Evolutionary conservation across 2,797 vertebrate genomes (phyloP), one percentile per base, ranked within the genome.

Genomic region (Odontamblyopus rebecca): DNA sequence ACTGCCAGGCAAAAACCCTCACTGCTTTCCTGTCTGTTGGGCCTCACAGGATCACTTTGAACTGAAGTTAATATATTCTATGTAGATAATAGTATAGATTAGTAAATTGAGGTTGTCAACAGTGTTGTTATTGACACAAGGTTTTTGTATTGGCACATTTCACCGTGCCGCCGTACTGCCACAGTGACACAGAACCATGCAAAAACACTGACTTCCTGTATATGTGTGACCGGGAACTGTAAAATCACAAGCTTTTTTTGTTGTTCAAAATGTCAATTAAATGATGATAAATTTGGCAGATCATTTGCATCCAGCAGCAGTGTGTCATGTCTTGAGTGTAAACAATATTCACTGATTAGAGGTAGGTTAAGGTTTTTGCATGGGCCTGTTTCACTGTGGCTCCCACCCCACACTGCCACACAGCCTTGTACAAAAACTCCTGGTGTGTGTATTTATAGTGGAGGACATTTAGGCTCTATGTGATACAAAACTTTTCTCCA

Each of bases 351-450:
- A n/a, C 2, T 26, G n/a, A 11, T 38, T 8, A 5, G 32, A 19
- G 11, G 23, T 13, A 41, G 61, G 64, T 66, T 66, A 23, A 41
- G 61, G 64, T 66, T 66, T 66, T 66, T 66, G 64, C 29, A 18
- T 15, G 7, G 27, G 64, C 64, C 44, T 30, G 35, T 85, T 51
- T 80, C 76, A 81, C 74, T 77, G 80, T 85, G 83, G 18, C 8
- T 2, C 0, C 6, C 5, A 2, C 0, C 23, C 64, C 61, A 54
- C 76, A 80, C 80, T 61, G 53, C 30, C 35, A 11, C 13, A 66
- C 16, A 68, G 4, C 6, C 65, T 59, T 23, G 16, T 75, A 79
- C 80, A 82, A 85, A 82, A 82, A 82, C 76, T 67, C 6, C 11
- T 38, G 30, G 18, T 23, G 35, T 19, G 57, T 60, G 27, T 60